Conservation (phyloP, 2,888 invertebrate genomes). For the Deroplatys truncata region DNA sequence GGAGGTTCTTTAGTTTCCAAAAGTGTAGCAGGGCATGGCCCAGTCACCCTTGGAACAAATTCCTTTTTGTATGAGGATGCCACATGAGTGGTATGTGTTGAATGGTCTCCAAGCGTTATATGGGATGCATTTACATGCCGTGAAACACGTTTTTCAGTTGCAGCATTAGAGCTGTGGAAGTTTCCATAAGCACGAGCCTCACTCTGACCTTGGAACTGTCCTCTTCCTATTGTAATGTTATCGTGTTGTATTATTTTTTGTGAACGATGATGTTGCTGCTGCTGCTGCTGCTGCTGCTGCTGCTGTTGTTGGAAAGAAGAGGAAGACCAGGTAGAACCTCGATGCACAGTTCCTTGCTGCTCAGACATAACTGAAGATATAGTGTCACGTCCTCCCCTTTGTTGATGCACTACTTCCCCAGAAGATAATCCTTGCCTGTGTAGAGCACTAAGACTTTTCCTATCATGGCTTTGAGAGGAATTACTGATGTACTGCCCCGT, state of each 20-base stretch:
- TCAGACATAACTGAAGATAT: constrained; percentile 44
- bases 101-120: constrained; percentile 65
- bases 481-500: constrained; percentile 65
- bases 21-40: constrained; percentile 76
- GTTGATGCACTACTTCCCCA: constrained; percentile 18
- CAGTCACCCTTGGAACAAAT: constrained; percentile 63
- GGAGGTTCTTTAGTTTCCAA: constrained; percentile 66
- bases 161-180: constrained; percentile 42
- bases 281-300: constrained; percentile 31
- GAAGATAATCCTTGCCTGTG: constrained; percentile 56
- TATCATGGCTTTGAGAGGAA: constrained; percentile 62
- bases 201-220: constrained; percentile 63
- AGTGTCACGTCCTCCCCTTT: constrained; percentile 34
- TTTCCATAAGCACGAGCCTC: constrained; percentile 65
- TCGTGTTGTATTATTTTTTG: constrained; percentile 59
- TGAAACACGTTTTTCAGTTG: constrained; percentile 35
- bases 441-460: constrained; percentile 74
- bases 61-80: constrained; percentile 71
- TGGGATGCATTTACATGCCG: constrained; percentile 68
- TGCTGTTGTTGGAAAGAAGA: constrained; percentile 33
- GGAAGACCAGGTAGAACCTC: constrained; percentile 52
- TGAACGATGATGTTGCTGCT: constrained; percentile 56
- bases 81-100: constrained; percentile 45
- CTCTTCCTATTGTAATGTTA: constrained; percentile 65
- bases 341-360: constrained; percentile 42